phyloP scores from a whole-genome alignment of 2,888 invertebrate species.

The Leptopilina drosophilae region DNA sequence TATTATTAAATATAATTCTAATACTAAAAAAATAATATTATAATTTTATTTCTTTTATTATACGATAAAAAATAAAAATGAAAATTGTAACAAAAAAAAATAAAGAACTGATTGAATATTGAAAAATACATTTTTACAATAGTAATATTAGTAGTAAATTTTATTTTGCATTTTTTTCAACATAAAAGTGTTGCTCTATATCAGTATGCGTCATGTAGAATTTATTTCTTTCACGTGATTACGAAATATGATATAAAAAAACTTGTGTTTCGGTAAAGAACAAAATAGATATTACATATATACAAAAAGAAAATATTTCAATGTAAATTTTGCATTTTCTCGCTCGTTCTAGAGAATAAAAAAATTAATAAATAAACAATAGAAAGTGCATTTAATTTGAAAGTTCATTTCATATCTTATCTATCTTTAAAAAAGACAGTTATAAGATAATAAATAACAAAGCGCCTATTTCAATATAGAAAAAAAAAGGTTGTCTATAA shows the following conservation, averaged over 20 bases:
- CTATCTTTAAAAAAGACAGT: neutral
- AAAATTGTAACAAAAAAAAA: no score
- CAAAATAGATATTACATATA: no score
- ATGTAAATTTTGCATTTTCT: no score
- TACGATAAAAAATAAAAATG: no score
- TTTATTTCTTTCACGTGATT: neutral
- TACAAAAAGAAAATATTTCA: neutral
- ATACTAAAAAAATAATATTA: no score
- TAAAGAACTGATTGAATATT: no score
- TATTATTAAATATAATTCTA: no score
- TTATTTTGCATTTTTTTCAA: slow-evolving; percentile 18
- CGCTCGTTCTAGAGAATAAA: neutral
- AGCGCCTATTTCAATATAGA: neutral
- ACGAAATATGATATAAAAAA: neutral
- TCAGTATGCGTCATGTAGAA: neutral
- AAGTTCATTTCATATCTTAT: slow-evolving; percentile 3
- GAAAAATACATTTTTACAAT: no score
- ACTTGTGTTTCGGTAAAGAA: neutral
- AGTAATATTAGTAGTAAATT: neutral
- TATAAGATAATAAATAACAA: neutral
- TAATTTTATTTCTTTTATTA: no score
- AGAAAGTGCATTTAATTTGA: neutral
- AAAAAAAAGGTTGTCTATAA: no score
- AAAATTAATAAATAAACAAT: neutral
- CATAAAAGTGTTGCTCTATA: neutral